Evolutionary conservation across 2,113 vertebrate species (phyloP), one percentile per base, ranked within the genome.

Genomic region (Heteronetta atricapilla): DNA sequence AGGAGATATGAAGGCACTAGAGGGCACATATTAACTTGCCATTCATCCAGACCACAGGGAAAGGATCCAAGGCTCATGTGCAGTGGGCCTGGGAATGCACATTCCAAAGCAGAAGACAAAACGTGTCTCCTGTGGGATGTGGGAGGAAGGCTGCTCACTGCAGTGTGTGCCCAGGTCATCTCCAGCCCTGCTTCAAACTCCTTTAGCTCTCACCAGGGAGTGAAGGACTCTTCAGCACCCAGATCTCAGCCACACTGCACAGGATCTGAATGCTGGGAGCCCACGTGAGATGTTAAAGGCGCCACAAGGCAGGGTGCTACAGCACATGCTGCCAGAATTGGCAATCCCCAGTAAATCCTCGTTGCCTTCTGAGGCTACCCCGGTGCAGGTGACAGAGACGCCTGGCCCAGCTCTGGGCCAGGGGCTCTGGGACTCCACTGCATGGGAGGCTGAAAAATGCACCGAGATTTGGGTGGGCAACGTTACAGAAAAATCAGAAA

Each of bases 361-460:
- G 22, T 8, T 85, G 72, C 19, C 55, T 25, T n/a, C 22, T 52
- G 3, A 10, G 66, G 69, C 56, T 38, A 59, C 42, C 42, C 59
- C 0, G 0, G 4, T 29, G 38, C n/a, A 83, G 33, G 46, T 25
- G 48, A 40, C 16, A 0, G 1, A 63, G 80, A 48, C 1, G 1
- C 59, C 36, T 25, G 74, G 68, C n/a, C 48, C 56, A 75, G n/a
- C 58, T 48, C 46, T 48, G 46, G 14, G 4, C 36, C 22, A 46
- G 23, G 62, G 40, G 5, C 1, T 8, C 0, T 0, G 0, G 26
- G 44, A 48, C n/a, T 63, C 53, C 28, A 15, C 5, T 58, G 60
- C 50, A n/a, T 1, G 0, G 5, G 21, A 21, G 25, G 55, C 38
- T n/a, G 25, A 83, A 70, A 76, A 86, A 86, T 3, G 38, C 40